These are phyloP conservation scores for Bradysia coprophila DNA, from an alignment of 1,140 invertebrate species.

Conservation along the genomic window DNA sequence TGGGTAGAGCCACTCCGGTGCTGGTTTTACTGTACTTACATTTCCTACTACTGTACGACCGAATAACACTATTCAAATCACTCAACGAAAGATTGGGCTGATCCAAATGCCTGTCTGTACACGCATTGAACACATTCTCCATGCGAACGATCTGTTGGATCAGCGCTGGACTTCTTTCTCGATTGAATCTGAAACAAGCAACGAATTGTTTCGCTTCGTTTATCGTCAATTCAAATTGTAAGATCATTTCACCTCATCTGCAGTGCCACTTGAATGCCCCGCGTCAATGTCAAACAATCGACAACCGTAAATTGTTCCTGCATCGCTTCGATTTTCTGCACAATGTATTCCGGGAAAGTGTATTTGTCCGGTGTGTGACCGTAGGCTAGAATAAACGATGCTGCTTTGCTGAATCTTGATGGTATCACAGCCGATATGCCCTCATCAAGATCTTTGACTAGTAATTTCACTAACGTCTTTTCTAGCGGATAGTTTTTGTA, in stretches of 20 bases:
- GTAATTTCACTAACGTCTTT: conserved; percentile 17
- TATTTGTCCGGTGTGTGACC: conserved; percentile 15
- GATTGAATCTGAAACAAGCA: too few species aligned
- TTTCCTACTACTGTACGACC: conserved; percentile 17
- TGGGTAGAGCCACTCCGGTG: too few species aligned
- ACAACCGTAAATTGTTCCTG: conserved; percentile 14
- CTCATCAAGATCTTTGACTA: conserved; percentile 20
- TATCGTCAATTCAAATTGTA: too few species aligned
- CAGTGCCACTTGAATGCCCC: conserved; percentile 17
- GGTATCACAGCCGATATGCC: conserved; percentile 19
- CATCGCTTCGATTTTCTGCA: conserved; percentile 17
- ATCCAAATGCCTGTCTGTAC: conserved; percentile 11
- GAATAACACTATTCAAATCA: conserved; percentile 16
- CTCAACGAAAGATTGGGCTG: conserved; percentile 8
- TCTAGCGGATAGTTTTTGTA: conserved; percentile 27
- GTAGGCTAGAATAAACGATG: conserved; percentile 28
- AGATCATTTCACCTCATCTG: conserved; percentile 13
- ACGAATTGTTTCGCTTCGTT: too few species aligned
- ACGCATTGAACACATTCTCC: conserved; percentile 12
- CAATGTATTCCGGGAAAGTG: conserved; percentile 16
- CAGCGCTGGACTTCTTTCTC: too few species aligned
- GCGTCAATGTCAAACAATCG: conserved; percentile 22
- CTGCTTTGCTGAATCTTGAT: conserved; percentile 18
- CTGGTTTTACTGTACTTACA: too few species aligned
- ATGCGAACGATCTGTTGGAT: conserved; percentile 15